Base-by-base conservation (phyloP, 2,113 vertebrate genomes). In the Neopipo cinnamomea region DNA sequence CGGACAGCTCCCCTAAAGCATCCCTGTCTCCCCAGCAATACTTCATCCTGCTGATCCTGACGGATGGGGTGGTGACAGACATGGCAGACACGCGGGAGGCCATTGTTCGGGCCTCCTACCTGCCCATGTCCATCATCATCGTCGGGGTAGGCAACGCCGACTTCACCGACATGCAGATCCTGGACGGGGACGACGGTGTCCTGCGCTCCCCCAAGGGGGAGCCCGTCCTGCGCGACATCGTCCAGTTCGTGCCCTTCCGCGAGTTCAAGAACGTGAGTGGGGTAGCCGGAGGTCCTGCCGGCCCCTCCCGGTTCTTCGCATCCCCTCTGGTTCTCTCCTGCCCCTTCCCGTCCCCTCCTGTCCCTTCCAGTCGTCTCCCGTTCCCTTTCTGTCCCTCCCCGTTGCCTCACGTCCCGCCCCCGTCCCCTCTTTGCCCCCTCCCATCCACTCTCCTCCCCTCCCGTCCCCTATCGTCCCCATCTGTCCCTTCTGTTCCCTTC, bases 81-180 rank as follows among this genome's bases (percentile, higher is more conserved):
- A 99, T 99, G 99, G 99, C 99, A 0, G 99, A 99, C 98, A 99
- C 99, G 0, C 98, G 99, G 66, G 99, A 99, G 97, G 99, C 99
- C 96, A 99, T 99, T 9, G 99, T 99, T 30, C 98, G 98, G 0
- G 99, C 98, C 88, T 99, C 99, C 73, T 99, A 99, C 98, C 98
- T 99, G 97, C 99, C 99, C 76, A 98, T 99, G 97, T 99, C 99
- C 96, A 99, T 99, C 94, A 99, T 99, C 96, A 99, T 99, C 30
- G 99, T 99, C 11, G 99, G 99, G 4, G 99, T 99, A 92, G 99
- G 99, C 94, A 99, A 99, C 3, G 99, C 99, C 0, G 99, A 99
- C 98, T 99, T 99, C 98, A 99, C 99, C 1, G 99, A 99, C 98
- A 99, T 99, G 99, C 99, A 99, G 98, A 98, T 99, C 97, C 98